phyloP scores from a whole-genome alignment of 2,888 invertebrate genomes.

The Epiblema foenella region DNA sequence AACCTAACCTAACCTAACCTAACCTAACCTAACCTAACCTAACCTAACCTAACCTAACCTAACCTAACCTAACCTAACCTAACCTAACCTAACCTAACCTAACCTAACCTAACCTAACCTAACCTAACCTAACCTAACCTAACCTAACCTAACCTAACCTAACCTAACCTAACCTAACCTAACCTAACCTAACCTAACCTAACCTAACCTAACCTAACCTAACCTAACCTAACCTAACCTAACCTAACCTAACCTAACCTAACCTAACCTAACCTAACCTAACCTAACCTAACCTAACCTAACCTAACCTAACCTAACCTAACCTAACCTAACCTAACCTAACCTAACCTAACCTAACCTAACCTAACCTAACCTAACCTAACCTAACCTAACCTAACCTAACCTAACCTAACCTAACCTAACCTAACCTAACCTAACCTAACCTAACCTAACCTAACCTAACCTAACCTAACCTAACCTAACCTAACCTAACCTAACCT shows the following conservation, averaged over 20 bases:
- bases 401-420: constrained; percentile 15
- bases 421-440: constrained; percentile 15
- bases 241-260: constrained; percentile 15
- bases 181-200: constrained; percentile 15
- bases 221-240: constrained; percentile 15
- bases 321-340: constrained; percentile 15
- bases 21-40: constrained; percentile 15
- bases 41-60: constrained; percentile 15
- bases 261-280: constrained; percentile 15
- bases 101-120: constrained; percentile 11
- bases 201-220: constrained; percentile 15
- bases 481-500: constrained; percentile 15
- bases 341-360: constrained; percentile 13
- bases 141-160: constrained; percentile 15
- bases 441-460: constrained; percentile 15
- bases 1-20: constrained; percentile 15
- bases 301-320: constrained; percentile 15
- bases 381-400: constrained; percentile 15
- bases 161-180: constrained; percentile 15
- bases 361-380: constrained; percentile 15
- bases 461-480: constrained; percentile 15
- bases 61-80: constrained; percentile 15
- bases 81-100: constrained; percentile 15
- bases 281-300: constrained; percentile 15
- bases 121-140: constrained; percentile 13